phyloP scores from a whole-genome alignment of 2,888 invertebrate species.

The Dyspetes luteomarginatus region DNA sequence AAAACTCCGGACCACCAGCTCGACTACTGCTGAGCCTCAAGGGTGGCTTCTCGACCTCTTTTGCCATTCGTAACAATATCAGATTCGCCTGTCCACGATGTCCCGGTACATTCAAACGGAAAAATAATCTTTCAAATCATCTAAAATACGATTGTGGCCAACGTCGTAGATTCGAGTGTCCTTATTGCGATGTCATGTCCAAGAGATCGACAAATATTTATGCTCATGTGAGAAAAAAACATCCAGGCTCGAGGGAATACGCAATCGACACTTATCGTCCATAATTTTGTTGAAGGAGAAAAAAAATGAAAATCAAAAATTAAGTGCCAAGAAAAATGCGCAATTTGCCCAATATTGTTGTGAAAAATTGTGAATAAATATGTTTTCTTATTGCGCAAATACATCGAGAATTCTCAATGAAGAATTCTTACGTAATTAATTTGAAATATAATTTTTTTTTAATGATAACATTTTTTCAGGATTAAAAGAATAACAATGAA shows the following conservation, averaged over 20 bases:
- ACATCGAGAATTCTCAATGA: too few relatives aligned
- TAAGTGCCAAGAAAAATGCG: too few relatives aligned
- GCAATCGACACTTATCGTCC: constrained; percentile 28
- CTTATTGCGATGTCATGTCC: constrained; percentile 61
- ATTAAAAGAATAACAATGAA: not conserved
- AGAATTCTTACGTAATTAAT: too few relatives aligned
- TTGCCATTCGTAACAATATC: constrained; percentile 63
- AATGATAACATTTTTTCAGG: too few relatives aligned
- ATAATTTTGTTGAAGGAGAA: not conserved
- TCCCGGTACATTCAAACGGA: constrained; percentile 36
- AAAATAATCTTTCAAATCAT: constrained; percentile 53
- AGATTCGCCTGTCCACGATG: constrained; percentile 48
- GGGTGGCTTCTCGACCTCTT: constrained; percentile 47
- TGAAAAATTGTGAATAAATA: too few relatives aligned
- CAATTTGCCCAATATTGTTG: not conserved
- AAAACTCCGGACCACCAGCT: not conserved
- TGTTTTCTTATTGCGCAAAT: too few relatives aligned
- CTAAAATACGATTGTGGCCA: constrained; percentile 71
- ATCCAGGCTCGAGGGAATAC: constrained; percentile 57
- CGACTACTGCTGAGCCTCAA: not conserved
- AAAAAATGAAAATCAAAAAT: constrained; percentile 17
- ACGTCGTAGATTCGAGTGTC: constrained; percentile 70
- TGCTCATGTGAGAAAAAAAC: constrained; percentile 88
- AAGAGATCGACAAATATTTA: constrained; percentile 86
- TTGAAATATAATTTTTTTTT: too few relatives aligned